Base-by-base conservation (phyloP, 1,140 invertebrate species). In the Tigriopus japonicus region DNA sequence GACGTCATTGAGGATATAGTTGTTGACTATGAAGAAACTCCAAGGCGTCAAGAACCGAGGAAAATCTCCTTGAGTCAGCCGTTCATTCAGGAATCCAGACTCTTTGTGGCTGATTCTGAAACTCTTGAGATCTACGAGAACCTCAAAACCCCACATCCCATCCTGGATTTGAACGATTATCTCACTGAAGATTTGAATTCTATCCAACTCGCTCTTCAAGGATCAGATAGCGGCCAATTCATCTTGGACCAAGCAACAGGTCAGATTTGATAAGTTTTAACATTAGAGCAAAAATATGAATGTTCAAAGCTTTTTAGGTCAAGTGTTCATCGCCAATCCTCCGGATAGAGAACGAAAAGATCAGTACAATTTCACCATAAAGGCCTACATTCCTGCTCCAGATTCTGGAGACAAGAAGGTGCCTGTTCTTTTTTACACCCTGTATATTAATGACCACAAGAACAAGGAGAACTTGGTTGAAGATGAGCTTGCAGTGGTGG, bases 401-500 rank as follows among this genome's bases (percentile, higher is more conserved):
- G 12, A 17, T 10, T 49, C 21, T 21, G 45, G 45, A 3, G 45
- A 35, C 28, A 49, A 21, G 45, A 21, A 49, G 21, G 45, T 49
- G n/a, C 45, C 45, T 21, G 45, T 49, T 17, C 21, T 49, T 21
- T 49, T 49, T 10, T 49, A 49, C 45, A 49, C 45, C 2, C 45
- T 49, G 3, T 49, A 49, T 21, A 21, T 49, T 10, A 15, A 49
- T 15, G 45, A 49, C 21, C n/a, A 35, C 28, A 35, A 21, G n/a
- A 49, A 49, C 45, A 15, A 49, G 21, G n/a, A 21, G 45, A 49
- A 49, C n/a, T 6, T 49, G 2, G 45, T 21, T 21, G 45, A 49
- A 21, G 45, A 49, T 49, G 45, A 49, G n/a, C 45, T 49, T 6
- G 86, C 81, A 54, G 81, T 95, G 41, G 74, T 81, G 55, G 84